Evolutionary conservation across 1,140 invertebrate genomes (phyloP).

Genomic region (Platyura marginata): DNA sequence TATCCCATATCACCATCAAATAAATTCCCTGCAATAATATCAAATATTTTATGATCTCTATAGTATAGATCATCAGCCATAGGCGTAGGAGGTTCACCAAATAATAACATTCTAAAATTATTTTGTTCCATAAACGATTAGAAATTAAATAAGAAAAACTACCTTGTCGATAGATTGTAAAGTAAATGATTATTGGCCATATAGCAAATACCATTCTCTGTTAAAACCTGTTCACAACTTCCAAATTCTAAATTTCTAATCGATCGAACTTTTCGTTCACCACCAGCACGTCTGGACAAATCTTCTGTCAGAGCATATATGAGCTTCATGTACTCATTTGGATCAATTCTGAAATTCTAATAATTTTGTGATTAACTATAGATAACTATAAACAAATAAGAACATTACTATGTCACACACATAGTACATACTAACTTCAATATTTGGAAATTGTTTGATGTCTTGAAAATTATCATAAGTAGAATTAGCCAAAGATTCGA

Average conservation of each 20-base stretch:
- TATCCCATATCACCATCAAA: conserved; percentile 4
- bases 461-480: conserved; percentile 18
- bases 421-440: background rate
- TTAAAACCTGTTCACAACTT: conserved; percentile 14
- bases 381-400: no score
- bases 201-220: conserved; percentile 21
- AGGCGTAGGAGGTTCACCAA: no score
- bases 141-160: no score
- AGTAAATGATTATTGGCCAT: conserved; percentile 12
- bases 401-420: no score
- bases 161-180: conserved; percentile 10
- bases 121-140: no score
- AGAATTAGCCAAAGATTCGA: conserved; percentile 20
- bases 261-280: conserved; percentile 4
- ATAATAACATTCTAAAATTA: no score
- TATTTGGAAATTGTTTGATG: conserved; percentile 10
- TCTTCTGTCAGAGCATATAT: conserved; percentile 19
- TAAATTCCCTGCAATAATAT: conserved; percentile 1
- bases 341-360: conserved; percentile 8
- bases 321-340: conserved; percentile 15
- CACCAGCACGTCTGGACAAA: conserved; percentile 5
- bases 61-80: no score
- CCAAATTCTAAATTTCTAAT: conserved; percentile 5
- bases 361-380: background rate
- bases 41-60: no score